Conservation (phyloP, 1,140 invertebrate genomes). For the Elymnias hypermnestra region DNA sequence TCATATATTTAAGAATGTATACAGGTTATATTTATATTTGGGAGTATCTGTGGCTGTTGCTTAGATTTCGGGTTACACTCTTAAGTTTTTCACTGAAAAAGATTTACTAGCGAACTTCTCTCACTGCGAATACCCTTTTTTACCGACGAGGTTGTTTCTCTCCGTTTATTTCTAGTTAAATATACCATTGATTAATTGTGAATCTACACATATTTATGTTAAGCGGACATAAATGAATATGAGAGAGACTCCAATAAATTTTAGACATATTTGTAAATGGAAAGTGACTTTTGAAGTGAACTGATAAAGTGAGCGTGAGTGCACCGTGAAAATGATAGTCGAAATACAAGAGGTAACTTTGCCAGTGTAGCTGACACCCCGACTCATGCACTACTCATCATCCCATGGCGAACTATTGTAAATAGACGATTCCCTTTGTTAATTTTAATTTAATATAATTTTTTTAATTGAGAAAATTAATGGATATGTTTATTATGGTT, state of each 20-base stretch:
- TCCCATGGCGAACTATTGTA: constrained; percentile 21
- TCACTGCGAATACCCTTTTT: constrained; percentile 6
- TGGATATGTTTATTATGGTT: not conserved
- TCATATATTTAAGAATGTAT: constrained; percentile 12
- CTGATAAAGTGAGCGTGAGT: constrained; percentile 34
- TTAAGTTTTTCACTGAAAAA: constrained; percentile 10
- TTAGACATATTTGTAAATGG: constrained; percentile 15
- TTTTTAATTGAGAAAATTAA: not conserved
- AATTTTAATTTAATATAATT: constrained; percentile 21
- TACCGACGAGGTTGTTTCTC: not conserved
- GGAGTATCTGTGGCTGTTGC: constrained; percentile 9
- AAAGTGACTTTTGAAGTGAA: constrained; percentile 32
- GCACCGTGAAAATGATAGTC: constrained; percentile 61
- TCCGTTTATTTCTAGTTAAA: not conserved
- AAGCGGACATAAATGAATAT: constrained; percentile 2
- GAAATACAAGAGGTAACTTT: constrained; percentile 67
- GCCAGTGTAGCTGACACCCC: constrained; percentile 10
- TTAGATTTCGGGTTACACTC: constrained; percentile 10
- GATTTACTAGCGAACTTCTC: constrained; percentile 5
- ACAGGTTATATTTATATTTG: constrained; percentile 15
- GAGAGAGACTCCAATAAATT: constrained; percentile 22
- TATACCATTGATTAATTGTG: not conserved
- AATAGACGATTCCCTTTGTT: constrained; percentile 16
- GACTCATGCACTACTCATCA: constrained; percentile 22
- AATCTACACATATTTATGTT: not conserved